Percentiles rank a stretch among this genome's conserved stretches.
Evolutionary conservation across 2,113 vertebrate species (phyloP).

Genomic region (Phalacrocorax brasilianus): DNA sequence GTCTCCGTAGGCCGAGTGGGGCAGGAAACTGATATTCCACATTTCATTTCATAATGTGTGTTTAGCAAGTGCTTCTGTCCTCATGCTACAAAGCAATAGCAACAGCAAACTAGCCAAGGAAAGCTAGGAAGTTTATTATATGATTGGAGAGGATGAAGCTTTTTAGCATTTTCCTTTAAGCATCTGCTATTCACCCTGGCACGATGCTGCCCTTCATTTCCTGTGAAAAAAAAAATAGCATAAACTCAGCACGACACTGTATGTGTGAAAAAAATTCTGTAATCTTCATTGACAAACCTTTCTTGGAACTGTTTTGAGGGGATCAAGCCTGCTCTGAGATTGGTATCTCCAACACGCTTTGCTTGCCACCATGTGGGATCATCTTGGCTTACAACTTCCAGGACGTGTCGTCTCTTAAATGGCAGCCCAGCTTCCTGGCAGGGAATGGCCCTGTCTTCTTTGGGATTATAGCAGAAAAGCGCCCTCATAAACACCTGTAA

Average conservation of each 20-base stretch:
- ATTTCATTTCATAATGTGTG: background rate
- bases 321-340: conserved; percentile 90
- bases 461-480: conserved; percentile 90
- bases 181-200: background rate
- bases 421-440: conserved; percentile 95
- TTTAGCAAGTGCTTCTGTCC: background rate
- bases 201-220: background rate
- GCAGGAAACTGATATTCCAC: background rate
- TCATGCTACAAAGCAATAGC: background rate
- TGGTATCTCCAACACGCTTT: conserved; percentile 89
- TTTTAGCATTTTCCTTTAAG: background rate
- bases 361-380: conserved; percentile 97
- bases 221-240: background rate
- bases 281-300: conserved; percentile 77
- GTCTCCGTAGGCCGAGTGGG: background rate
- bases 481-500: conserved; percentile 89
- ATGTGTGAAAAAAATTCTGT: fast-evolving
- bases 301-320: conserved; percentile 94
- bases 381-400: conserved; percentile 94
- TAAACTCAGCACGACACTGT: background rate
- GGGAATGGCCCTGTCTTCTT: conserved; percentile 92
- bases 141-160: background rate
- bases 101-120: background rate
- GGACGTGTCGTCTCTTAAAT: conserved; percentile 84
- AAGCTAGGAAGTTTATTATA: background rate